A percentile compares a stretch with the other conserved stretches of the same genome.
Evolutionary conservation across 2,888 invertebrate genomes (phyloP).

Genomic region (Unio pictorum): DNA sequence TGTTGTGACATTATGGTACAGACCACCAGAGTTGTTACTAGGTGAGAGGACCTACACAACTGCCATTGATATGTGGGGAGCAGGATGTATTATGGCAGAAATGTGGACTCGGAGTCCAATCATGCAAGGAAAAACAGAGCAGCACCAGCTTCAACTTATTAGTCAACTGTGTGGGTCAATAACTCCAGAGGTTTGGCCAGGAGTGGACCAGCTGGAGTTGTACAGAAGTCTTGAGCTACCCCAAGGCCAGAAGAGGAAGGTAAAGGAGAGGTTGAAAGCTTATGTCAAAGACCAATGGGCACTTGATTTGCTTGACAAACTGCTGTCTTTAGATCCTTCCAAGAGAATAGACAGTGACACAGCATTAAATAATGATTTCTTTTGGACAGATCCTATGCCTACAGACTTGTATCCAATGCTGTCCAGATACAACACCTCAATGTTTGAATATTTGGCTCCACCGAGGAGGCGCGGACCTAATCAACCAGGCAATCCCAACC

Average conservation of each 20-base stretch:
- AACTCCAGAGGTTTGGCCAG: slow-evolving; percentile 89
- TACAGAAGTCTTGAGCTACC: slow-evolving; percentile 75
- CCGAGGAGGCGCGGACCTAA: slow-evolving; percentile 76
- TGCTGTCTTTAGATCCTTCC: slow-evolving; percentile 91
- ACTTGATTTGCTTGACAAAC: slow-evolving; percentile 91
- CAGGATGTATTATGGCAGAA: slow-evolving; percentile 99
- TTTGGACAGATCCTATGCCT: slow-evolving; percentile 98
- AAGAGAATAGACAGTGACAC: slow-evolving; percentile 91
- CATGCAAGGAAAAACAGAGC: slow-evolving; percentile 90
- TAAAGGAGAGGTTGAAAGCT: slow-evolving; percentile 78
- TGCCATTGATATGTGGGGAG: slow-evolving; percentile 92
- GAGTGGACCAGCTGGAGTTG: slow-evolving; percentile 89
- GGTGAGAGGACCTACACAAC: slow-evolving; percentile 92
- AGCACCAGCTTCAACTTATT: slow-evolving; percentile 94
- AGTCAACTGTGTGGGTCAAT: slow-evolving; percentile 97
- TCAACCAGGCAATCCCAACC: slow-evolving; percentile 13
- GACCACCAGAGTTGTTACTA: slow-evolving; percentile 74
- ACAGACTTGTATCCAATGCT: slow-evolving; percentile 82
- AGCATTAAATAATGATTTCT: slow-evolving; percentile 97
- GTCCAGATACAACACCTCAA: slow-evolving; percentile 89
- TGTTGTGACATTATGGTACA: slow-evolving; percentile 97
- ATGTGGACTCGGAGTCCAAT: slow-evolving; percentile 93
- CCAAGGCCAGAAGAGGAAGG: slow-evolving; percentile 66
- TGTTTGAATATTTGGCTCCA: slow-evolving; percentile 93
- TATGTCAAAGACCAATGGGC: slow-evolving; percentile 94